Evolutionary conservation across 2,797 vertebrate species (phyloP), one percentile per base, ranked within the genome.

Genomic region (Microctenopoma lineatum): DNA sequence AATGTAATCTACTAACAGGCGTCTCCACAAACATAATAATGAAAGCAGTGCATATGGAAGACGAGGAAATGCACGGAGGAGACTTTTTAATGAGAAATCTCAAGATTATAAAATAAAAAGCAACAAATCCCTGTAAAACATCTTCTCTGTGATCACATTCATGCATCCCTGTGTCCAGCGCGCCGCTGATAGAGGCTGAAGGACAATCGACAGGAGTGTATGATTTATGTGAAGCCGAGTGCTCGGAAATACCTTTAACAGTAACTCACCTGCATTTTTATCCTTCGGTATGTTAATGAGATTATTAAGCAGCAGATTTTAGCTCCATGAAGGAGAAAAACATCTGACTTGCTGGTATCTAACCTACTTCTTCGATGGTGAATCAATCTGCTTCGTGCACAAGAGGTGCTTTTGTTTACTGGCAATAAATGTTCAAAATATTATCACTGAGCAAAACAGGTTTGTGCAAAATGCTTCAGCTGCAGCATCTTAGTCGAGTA

Each of bases 71-170:
- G 25, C 29, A 57, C 32, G 7, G 13, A 18, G 18, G 45, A 61
- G 53, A 67, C 52, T 21, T 34, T 56, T 59, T 66, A 69, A 52
- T 55, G 61, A 70, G 59, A 83, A 73, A 56, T 25, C 41, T 66
- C 47, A 50, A 68, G 66, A 83, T 76, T 41, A 50, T 0, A 32
- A 39, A 68, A 47, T 16, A 50, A 62, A 75, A 42, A 62, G 39
- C 4, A 32, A 63, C 4, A 32, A 63, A 79, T 45, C 58, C 25
- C 36, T 54, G 46, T 34, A 27, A 61, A 66, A 75, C 1, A 48
- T 52, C 36, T n/a, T n/a, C n/a, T n/a, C 11, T 41, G 38, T 34
- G 12, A 39, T 15, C 39, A 41, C 39, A 41, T 15, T 41, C 39
- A 15, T 41, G 15, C 14, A 14, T 9, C 3, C 6, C 36, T 38